These are phyloP conservation scores for Neosilurus hyrtlii DNA, from an alignment of 2,797 vertebrate species.

Conservation along the genomic window DNA sequence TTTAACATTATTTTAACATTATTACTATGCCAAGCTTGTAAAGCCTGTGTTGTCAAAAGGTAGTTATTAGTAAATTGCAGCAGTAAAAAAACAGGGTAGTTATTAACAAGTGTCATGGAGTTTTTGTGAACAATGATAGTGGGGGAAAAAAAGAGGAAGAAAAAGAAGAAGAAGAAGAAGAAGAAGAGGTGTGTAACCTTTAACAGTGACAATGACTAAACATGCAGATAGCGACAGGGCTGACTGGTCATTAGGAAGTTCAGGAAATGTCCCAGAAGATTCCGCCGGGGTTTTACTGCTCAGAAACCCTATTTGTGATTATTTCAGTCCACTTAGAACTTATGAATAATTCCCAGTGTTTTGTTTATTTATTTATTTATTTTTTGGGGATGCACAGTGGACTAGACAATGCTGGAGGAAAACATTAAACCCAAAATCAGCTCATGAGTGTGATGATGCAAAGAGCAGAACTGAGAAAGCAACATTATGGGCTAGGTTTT, in stretches of 20 bases:
- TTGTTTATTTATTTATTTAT: too few relatives aligned
- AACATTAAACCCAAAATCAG: not conserved
- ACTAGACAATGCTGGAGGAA: not conserved
- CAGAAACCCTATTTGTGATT: not conserved
- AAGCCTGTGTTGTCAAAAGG: not conserved
- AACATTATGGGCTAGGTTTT: not conserved
- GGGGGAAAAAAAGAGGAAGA: not conserved
- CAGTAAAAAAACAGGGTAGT: not conserved
- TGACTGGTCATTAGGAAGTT: not conserved
- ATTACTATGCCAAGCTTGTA: not conserved
- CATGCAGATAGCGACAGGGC: not conserved
- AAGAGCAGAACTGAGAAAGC: not conserved
- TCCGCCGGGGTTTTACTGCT: not conserved
- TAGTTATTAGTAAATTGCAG: slow-evolving; percentile 1
- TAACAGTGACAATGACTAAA: not conserved
- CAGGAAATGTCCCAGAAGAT: not conserved
- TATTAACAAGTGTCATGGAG: not conserved
- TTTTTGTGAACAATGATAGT: not conserved
- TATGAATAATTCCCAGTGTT: not conserved
- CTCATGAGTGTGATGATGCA: not conserved
- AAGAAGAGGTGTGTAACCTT: not conserved
- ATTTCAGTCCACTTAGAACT: not conserved
- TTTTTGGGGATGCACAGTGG: not conserved
- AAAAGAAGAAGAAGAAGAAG: not conserved
- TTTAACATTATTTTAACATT: not conserved